A percentile compares a stretch with the other conserved stretches of the same genome.
Conservation (phyloP, 2,888 invertebrate species). For the Phengaris alcon region DNA sequence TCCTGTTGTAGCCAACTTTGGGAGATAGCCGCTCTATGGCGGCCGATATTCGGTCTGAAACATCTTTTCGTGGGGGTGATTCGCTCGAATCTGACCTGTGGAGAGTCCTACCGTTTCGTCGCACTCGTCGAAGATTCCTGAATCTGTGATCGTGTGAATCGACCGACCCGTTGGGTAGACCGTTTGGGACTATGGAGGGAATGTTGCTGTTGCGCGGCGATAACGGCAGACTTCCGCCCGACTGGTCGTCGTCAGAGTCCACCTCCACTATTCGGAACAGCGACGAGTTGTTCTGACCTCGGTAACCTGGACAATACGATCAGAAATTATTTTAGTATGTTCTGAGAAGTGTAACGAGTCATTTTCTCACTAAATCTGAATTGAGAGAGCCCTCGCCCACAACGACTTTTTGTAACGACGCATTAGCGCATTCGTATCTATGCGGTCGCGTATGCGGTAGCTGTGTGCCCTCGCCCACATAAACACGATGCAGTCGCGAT, state of each 20-base stretch:
- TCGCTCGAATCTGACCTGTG: constrained; percentile 68
- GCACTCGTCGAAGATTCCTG: constrained; percentile 50
- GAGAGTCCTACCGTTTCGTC: constrained; percentile 58
- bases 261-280: constrained; percentile 77
- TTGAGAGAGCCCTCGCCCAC: too few species aligned
- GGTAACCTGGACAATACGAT: constrained; percentile 54
- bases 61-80: constrained; percentile 61
- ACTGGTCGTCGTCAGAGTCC: constrained; percentile 82
- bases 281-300: constrained; percentile 65
- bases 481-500: too few species aligned
- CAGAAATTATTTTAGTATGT: not conserved
- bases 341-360: too few species aligned
- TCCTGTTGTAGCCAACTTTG: constrained; percentile 54
- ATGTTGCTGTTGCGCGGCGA: constrained; percentile 57
- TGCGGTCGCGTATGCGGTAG: too few species aligned
- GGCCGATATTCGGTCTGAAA: constrained; percentile 47
- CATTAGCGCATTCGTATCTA: too few species aligned
- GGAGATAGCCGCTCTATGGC: constrained; percentile 51
- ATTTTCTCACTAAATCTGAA: too few species aligned
- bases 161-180: constrained; percentile 78
- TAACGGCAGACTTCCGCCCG: constrained; percentile 62
- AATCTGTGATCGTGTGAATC: constrained; percentile 55
- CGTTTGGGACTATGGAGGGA: constrained; percentile 68
- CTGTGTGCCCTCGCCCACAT: too few species aligned
- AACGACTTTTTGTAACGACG: too few species aligned